Percentiles rank a stretch among this genome's conserved stretches.
phyloP scores from a whole-genome alignment of 2,888 invertebrate species.

The Pollenia amentaria region DNA sequence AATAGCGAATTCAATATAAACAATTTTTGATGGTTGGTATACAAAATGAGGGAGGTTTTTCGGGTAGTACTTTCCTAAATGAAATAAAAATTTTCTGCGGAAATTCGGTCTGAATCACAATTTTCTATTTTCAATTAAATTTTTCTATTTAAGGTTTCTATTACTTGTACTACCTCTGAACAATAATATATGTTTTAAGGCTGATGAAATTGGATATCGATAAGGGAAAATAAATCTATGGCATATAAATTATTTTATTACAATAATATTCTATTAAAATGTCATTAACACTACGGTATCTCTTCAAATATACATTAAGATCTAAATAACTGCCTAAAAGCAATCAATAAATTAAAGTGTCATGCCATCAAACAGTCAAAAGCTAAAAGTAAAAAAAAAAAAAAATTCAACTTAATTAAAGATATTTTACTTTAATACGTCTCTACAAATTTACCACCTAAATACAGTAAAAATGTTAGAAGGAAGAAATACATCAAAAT shows the following conservation, averaged over 20 bases:
- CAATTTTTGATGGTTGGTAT: too few species aligned
- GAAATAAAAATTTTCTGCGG: too few species aligned
- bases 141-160: too few species aligned
- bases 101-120: too few species aligned
- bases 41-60: too few species aligned
- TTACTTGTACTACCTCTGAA: too few species aligned
- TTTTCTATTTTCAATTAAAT: too few species aligned
- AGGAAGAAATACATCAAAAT: background rate
- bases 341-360: constrained; percentile 21
- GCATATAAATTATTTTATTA: background rate
- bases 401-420: background rate
- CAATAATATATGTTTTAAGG: too few species aligned
- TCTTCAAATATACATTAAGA: background rate
- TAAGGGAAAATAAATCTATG: background rate
- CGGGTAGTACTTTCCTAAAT: too few species aligned
- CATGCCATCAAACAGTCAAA: background rate
- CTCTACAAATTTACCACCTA: background rate
- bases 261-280: constrained; percentile 2
- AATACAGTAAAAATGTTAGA: background rate
- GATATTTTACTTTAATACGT: background rate
- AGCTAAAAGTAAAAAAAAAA: background rate
- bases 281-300: constrained; percentile 19
- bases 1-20: too few species aligned
- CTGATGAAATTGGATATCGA: too few species aligned
- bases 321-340: constrained; percentile 17